phyloP scores from a whole-genome alignment of 2,888 invertebrate genomes.

The Hanleya hanleyi region DNA sequence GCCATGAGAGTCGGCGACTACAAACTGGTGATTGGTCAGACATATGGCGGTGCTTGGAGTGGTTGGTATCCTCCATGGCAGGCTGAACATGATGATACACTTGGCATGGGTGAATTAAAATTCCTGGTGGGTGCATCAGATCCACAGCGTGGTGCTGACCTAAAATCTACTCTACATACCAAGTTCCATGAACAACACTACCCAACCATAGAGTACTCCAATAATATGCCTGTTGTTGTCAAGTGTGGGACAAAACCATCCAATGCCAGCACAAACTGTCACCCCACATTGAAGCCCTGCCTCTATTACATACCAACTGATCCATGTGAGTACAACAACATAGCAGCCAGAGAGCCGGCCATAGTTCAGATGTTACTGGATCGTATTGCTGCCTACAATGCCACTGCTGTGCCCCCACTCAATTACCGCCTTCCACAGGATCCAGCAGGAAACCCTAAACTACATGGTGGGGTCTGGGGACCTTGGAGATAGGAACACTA shows the following conservation, averaged over 20 bases:
- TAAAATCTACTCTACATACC: constrained; percentile 7
- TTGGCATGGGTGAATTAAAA: not conserved
- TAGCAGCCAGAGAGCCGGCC: constrained; percentile 59
- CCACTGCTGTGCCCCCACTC: constrained; percentile 82
- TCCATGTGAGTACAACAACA: constrained; percentile 89
- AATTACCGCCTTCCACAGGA: constrained; percentile 83
- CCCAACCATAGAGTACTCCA: not conserved
- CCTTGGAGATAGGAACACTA: constrained; percentile 69
- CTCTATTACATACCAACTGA: constrained; percentile 87
- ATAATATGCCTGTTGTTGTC: constrained; percentile 43
- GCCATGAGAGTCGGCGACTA: constrained; percentile 39
- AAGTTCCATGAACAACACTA: no score
- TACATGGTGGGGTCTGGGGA: constrained; percentile 85
- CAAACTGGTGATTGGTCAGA: constrained; percentile 35
- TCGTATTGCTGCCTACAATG: constrained; percentile 77
- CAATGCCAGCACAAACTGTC: constrained; percentile 76
- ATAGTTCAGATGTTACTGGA: constrained; percentile 59
- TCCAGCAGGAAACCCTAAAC: constrained; percentile 82
- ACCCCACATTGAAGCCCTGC: constrained; percentile 82
- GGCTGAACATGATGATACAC: not conserved
- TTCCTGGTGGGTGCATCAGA: constrained; percentile 23
- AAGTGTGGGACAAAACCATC: constrained; percentile 64
- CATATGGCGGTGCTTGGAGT: not conserved
- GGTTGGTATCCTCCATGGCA: constrained; percentile 38
- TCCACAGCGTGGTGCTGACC: constrained; percentile 28